Evolutionary conservation across 1,140 invertebrate genomes (phyloP).

Genomic region (Danaus melanippus): DNA sequence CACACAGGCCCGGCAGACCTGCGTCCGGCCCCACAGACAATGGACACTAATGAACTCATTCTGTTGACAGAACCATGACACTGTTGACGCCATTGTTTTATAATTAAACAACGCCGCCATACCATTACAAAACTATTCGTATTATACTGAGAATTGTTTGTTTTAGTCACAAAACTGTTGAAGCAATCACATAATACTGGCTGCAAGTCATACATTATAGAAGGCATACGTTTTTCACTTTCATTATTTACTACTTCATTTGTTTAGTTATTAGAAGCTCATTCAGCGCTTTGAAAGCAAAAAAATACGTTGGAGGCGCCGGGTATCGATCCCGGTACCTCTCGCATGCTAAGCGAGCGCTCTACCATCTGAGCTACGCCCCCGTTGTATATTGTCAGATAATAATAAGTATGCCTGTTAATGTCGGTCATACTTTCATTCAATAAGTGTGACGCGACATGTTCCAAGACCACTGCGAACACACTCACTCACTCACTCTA

Average conservation of each 20-base stretch:
- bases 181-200: background rate
- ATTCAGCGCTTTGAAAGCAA: background rate
- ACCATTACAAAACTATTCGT: too few relatives aligned
- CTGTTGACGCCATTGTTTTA: constrained; percentile 11
- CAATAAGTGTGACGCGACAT: too few relatives aligned
- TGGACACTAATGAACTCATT: constrained; percentile 26
- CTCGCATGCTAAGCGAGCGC: constrained; percentile 90
- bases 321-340: constrained; percentile 89
- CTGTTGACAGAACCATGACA: constrained; percentile 19
- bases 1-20: constrained; percentile 82
- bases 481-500: too few relatives aligned
- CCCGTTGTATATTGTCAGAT: constrained; percentile 43
- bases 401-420: too few relatives aligned
- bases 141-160: too few relatives aligned
- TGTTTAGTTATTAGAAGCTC: too few relatives aligned
- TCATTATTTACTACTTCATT: too few relatives aligned
- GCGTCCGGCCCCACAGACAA: constrained; percentile 65
- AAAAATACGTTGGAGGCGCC: constrained; percentile 49
- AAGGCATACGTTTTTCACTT: background rate
- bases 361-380: constrained; percentile 90
- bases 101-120: constrained; percentile 9
- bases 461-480: too few relatives aligned
- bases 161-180: background rate
- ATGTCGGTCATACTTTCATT: too few relatives aligned
- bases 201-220: background rate